Percentiles rank a stretch among this genome's conserved stretches.
Evolutionary conservation across 2,113 vertebrate species (phyloP).

Genomic region (Eclectus roratus): DNA sequence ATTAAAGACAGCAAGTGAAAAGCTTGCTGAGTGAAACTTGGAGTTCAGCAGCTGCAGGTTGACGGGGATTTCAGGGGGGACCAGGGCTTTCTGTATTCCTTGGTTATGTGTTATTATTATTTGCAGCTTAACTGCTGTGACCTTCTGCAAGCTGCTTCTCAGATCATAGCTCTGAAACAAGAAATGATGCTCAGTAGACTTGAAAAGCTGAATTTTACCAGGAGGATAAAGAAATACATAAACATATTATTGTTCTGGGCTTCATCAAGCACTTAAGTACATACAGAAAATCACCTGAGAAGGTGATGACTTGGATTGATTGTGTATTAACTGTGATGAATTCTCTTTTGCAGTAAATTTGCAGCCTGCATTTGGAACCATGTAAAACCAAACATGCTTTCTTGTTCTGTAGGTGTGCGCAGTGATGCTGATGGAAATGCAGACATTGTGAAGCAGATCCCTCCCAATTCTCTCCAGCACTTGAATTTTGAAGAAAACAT

Average conservation of each 20-base stretch:
- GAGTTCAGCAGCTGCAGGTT: background rate
- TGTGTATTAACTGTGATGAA: accelerated
- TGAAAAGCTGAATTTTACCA: background rate
- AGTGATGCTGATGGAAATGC: conserved; percentile 57
- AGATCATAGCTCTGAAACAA: background rate
- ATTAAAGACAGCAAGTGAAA: background rate
- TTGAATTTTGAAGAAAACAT: conserved; percentile 78
- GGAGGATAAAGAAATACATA: background rate
- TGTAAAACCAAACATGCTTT: background rate
- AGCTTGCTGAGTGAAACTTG: background rate
- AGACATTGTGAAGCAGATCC: conserved; percentile 73
- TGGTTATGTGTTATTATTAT: background rate
- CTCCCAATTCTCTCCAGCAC: conserved; percentile 75
- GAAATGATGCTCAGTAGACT: background rate
- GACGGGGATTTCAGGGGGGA: background rate
- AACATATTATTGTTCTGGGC: background rate
- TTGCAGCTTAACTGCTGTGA: background rate
- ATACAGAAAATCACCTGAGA: background rate
- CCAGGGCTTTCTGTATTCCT: background rate
- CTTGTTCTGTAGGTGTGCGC: conserved; percentile 43
- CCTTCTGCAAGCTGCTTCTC: background rate
- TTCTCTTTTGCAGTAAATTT: background rate
- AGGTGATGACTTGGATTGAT: background rate
- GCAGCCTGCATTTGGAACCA: background rate
- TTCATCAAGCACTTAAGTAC: background rate